Evolutionary conservation across 2,888 invertebrate genomes (phyloP).

Genomic region (Lapara coniferarum): DNA sequence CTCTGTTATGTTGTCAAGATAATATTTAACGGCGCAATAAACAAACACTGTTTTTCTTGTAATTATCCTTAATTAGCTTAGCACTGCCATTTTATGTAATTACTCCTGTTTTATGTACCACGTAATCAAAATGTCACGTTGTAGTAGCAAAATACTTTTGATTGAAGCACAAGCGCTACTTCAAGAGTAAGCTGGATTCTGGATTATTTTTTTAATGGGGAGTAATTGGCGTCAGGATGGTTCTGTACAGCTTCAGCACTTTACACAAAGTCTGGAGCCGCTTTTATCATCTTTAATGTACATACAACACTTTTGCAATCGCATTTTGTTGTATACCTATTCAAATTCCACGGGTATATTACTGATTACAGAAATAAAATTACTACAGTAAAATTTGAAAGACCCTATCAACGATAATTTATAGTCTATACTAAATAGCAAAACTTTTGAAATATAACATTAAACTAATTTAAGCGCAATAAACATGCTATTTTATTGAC

Average conservation of each 20-base stretch:
- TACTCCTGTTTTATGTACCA: neutral
- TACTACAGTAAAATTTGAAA: too few species aligned
- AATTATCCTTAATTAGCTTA: conserved; percentile 5
- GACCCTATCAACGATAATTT: too few species aligned
- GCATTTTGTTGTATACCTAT: too few species aligned
- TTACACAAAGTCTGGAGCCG: neutral
- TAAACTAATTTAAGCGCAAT: neutral
- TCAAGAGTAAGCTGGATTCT: neutral
- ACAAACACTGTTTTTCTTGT: conserved; percentile 15
- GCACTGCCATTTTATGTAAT: neutral
- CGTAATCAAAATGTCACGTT: neutral
- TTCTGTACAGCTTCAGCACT: neutral
- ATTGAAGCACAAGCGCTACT: neutral
- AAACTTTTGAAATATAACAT: neutral
- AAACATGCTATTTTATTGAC: conserved; percentile 11
- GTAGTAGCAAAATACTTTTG: neutral
- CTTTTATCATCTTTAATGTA: neutral
- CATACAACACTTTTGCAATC: too few species aligned
- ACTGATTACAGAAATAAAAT: too few species aligned
- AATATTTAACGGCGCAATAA: conserved; percentile 10
- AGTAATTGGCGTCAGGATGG: conserved; percentile 13
- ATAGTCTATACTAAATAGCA: too few species aligned
- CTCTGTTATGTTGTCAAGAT: conserved; percentile 7
- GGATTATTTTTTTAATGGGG: conserved; percentile 5
- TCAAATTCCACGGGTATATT: too few species aligned